phyloP scores from a whole-genome alignment of 1,140 invertebrate species.

The Plutomurus gul region DNA sequence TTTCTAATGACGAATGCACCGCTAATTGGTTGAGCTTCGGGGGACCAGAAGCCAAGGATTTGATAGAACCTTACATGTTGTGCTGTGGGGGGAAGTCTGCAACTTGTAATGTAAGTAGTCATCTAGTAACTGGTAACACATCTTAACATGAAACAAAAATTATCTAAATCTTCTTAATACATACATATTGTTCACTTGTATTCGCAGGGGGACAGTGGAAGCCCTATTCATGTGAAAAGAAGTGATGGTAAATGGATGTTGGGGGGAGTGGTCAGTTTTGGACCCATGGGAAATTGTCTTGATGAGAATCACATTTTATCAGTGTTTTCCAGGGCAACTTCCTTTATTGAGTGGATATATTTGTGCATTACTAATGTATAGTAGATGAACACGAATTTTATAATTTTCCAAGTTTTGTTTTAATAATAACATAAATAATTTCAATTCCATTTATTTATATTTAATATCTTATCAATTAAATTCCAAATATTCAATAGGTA shows the following conservation, averaged over 20 bases:
- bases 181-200: neutral
- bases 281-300: neutral
- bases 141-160: too few relatives aligned
- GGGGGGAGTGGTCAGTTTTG: neutral
- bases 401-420: too few relatives aligned
- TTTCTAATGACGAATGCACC: neutral
- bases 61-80: neutral
- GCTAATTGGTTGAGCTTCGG: neutral
- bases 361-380: too few relatives aligned
- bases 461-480: too few relatives aligned
- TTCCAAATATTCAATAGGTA: too few relatives aligned
- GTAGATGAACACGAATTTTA: too few relatives aligned
- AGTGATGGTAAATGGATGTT: neutral
- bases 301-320: neutral
- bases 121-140: neutral
- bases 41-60: neutral
- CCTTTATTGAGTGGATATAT: neutral
- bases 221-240: neutral
- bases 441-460: too few relatives aligned
- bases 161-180: too few relatives aligned
- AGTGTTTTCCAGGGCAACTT: neutral
- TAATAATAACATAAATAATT: too few relatives aligned
- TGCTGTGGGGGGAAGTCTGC: neutral
- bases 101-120: neutral
- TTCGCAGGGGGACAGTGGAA: neutral